Conservation (phyloP, 1,140 invertebrate genomes). For the Aphidius gifuensis region DNA sequence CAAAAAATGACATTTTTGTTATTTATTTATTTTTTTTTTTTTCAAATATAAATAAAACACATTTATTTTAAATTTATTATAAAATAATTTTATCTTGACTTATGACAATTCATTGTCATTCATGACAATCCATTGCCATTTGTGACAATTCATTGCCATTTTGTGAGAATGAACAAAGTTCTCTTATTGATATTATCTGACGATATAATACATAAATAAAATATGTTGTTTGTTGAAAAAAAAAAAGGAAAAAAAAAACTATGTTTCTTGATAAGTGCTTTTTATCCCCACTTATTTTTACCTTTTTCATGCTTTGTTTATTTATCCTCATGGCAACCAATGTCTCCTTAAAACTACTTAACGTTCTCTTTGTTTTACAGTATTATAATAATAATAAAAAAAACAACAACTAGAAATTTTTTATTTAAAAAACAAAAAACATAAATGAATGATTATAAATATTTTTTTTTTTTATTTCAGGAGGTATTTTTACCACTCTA, state of each 20-base stretch:
- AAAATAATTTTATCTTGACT: not conserved
- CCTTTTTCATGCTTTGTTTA: constrained; percentile 26
- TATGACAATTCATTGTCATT: too few species aligned
- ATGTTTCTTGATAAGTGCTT: not conserved
- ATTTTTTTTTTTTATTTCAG: constrained; percentile 53
- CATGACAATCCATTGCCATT: too few species aligned
- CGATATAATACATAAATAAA: too few species aligned
- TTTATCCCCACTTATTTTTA: too few species aligned
- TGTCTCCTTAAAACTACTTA: constrained; percentile 9
- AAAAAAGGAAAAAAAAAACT: too few species aligned
- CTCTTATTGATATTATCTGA: not conserved
- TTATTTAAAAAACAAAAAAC: not conserved
- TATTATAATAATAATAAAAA: not conserved
- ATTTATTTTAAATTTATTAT: not conserved
- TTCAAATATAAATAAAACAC: not conserved
- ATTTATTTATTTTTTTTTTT: not conserved
- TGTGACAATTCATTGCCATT: not conserved
- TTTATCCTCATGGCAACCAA: constrained; percentile 45
- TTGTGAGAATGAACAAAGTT: not conserved
- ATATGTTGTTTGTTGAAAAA: too few species aligned
- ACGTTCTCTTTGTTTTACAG: not conserved
- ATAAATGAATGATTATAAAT: not conserved
- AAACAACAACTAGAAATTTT: too few species aligned
- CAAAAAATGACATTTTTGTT: constrained; percentile 53
- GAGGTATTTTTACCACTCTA: constrained; percentile 72